A percentile compares a stretch with the other conserved stretches of the same genome.
Conservation (phyloP, 2,888 invertebrate genomes). For the Caenorhabditis plicata region DNA sequence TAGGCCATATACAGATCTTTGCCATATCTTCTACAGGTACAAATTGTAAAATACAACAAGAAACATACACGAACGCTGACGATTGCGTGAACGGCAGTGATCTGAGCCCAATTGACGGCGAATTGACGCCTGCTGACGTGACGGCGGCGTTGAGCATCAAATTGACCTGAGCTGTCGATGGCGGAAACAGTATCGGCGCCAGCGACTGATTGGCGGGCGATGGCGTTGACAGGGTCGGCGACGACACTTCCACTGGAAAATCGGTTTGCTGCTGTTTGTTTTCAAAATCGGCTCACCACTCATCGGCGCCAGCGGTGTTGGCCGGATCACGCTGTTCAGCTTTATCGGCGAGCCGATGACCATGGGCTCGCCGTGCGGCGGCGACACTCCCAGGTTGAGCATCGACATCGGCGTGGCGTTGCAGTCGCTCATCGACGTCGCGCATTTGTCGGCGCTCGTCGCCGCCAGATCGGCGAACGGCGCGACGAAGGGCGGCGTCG, state of each 20-base stretch:
- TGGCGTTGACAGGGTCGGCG: constrained; percentile 32
- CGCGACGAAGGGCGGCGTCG: not conserved
- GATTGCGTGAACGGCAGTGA: not conserved
- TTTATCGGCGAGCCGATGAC: not conserved
- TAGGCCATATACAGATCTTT: not conserved
- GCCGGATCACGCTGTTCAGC: constrained; percentile 36
- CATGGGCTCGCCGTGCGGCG: constrained; percentile 14
- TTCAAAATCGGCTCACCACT: constrained; percentile 28
- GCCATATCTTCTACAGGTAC: not conserved
- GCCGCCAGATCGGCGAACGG: no score
- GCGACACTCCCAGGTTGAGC: constrained; percentile 12
- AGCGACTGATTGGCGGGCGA: constrained; percentile 16
- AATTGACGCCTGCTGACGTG: constrained; percentile 5
- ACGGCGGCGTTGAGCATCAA: not conserved
- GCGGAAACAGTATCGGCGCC: constrained; percentile 3
- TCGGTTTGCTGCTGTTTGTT: no score
- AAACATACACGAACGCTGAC: constrained; percentile 29
- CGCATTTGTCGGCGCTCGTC: no score
- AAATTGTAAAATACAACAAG: no score
- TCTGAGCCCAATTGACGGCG: constrained; percentile 17
- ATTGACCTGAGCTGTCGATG: not conserved
- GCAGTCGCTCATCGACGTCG: no score
- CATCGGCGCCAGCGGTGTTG: constrained; percentile 45
- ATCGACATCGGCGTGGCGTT: constrained; percentile 13
- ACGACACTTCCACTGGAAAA: constrained; percentile 27